Evolutionary conservation across 2,113 vertebrate species (phyloP).

Genomic region (Psettodes erumei): DNA sequence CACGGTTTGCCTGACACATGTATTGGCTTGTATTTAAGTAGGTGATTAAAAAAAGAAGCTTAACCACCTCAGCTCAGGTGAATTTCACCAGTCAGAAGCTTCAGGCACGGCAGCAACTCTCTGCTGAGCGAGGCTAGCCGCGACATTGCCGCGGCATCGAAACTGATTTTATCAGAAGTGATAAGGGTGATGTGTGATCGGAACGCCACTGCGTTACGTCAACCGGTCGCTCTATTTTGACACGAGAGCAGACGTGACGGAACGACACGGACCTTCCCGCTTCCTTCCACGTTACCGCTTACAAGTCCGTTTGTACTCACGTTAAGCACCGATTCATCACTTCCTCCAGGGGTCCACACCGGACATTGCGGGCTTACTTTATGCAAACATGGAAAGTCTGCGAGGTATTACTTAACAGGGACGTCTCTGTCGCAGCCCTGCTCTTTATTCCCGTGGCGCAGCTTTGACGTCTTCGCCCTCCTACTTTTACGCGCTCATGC

Average conservation of each 20-base stretch:
- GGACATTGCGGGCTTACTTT: neutral
- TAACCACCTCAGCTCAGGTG: too few relatives aligned
- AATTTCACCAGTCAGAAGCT: too few relatives aligned
- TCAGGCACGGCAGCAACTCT: too few relatives aligned
- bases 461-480: slow-evolving; percentile 41
- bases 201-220: neutral
- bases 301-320: neutral
- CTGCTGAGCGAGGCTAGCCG: too few relatives aligned
- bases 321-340: slow-evolving; percentile 12
- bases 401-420: slow-evolving; percentile 33
- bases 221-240: neutral
- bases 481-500: slow-evolving; percentile 50
- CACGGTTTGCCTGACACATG: too few relatives aligned
- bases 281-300: neutral
- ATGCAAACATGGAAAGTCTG: slow-evolving; percentile 44
- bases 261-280: neutral
- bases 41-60: too few relatives aligned
- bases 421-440: neutral
- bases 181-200: too few relatives aligned
- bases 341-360: neutral
- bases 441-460: neutral
- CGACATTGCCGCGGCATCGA: too few relatives aligned
- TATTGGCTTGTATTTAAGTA: too few relatives aligned
- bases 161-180: too few relatives aligned
- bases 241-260: neutral